phyloP scores from a whole-genome alignment of 1,140 invertebrate genomes.

The Sycobia sp. region DNA sequence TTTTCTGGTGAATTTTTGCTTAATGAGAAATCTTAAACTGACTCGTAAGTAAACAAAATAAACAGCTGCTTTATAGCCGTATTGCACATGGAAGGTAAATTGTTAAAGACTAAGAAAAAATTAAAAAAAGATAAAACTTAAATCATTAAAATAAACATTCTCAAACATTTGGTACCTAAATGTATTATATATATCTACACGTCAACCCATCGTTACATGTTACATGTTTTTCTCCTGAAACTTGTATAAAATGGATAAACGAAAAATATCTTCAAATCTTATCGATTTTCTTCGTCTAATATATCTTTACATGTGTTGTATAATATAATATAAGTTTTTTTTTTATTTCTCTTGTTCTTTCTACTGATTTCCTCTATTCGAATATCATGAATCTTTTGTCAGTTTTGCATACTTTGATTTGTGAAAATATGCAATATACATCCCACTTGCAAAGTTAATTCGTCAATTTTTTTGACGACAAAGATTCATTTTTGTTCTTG shows the following conservation, averaged over 20 bases:
- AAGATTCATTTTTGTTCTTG: neutral
- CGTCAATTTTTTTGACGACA: no score
- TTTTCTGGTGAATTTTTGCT: neutral
- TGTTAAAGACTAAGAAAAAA: conserved; percentile 24
- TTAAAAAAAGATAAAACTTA: conserved; percentile 28
- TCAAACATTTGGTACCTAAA: conserved; percentile 19
- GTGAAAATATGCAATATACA: conserved; percentile 16
- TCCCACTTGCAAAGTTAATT: conserved; percentile 11
- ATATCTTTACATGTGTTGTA: conserved; percentile 22
- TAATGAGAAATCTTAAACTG: neutral
- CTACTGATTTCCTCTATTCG: neutral
- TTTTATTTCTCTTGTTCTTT: neutral
- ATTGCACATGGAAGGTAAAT: conserved; percentile 31
- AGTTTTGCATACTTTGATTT: conserved; percentile 9
- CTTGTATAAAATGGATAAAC: conserved; percentile 30
- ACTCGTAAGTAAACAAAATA: conserved; percentile 1
- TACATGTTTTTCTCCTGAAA: conserved; percentile 4
- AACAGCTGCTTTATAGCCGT: conserved; percentile 2
- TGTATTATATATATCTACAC: conserved; percentile 30
- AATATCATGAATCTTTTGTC: neutral
- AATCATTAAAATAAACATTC: conserved; percentile 14
- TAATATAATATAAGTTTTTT: conserved; percentile 17
- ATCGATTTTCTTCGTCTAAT: neutral
- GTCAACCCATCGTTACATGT: conserved; percentile 13
- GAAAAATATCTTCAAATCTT: conserved; percentile 20